Conservation (phyloP, 2,797 vertebrate genomes). For the Catostomus latipinnis region DNA sequence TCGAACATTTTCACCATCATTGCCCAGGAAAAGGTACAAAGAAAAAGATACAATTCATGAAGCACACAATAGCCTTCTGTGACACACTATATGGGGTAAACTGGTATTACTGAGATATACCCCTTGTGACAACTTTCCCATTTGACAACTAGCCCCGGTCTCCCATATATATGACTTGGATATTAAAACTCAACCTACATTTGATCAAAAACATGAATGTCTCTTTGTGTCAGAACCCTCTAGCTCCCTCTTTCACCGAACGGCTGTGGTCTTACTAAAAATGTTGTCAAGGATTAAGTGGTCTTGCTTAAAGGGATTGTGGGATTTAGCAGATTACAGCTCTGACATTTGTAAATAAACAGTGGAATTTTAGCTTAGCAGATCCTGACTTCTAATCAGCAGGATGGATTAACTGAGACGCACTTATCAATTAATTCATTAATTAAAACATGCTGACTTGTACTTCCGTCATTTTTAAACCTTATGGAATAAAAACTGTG, state of each 20-base stretch:
- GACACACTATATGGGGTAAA: too few relatives aligned
- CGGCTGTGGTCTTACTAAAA: slow-evolving; percentile 62
- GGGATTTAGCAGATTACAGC: slow-evolving; percentile 76
- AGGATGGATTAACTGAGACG: slow-evolving; percentile 69
- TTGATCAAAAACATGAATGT: background rate
- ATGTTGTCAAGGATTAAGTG: slow-evolving; percentile 72
- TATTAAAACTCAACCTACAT: too few relatives aligned
- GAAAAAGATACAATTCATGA: too few relatives aligned
- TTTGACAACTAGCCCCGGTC: too few relatives aligned
- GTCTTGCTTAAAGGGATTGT: slow-evolving; percentile 77
- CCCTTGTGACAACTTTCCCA: too few relatives aligned
- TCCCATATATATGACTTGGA: too few relatives aligned
- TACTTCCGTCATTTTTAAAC: slow-evolving; percentile 25
- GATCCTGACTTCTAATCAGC: slow-evolving; percentile 70
- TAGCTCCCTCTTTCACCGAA: slow-evolving; percentile 56
- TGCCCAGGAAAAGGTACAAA: too few relatives aligned
- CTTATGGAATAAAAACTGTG: slow-evolving; percentile 7
- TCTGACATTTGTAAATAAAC: slow-evolving; percentile 77
- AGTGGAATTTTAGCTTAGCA: slow-evolving; percentile 76
- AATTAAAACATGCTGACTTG: slow-evolving; percentile 58
- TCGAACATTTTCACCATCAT: too few relatives aligned
- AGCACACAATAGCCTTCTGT: too few relatives aligned
- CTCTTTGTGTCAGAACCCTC: slow-evolving; percentile 17
- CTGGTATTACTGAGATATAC: too few relatives aligned
- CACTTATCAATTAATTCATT: slow-evolving; percentile 61